Conservation (phyloP, 2,888 invertebrate genomes). For the Rhingia campestris region DNA sequence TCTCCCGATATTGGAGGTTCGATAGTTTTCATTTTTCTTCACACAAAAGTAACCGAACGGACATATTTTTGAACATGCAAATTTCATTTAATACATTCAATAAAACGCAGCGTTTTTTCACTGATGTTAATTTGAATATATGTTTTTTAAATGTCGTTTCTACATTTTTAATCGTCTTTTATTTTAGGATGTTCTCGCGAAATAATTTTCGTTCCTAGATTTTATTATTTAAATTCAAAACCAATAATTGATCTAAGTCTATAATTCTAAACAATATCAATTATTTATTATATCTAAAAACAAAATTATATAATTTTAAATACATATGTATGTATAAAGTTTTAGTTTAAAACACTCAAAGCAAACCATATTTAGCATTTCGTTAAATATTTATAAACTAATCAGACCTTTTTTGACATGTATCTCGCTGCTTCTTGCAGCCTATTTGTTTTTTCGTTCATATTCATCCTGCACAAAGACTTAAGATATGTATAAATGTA, state of each 20-base stretch:
- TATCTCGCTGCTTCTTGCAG: conserved; percentile 87
- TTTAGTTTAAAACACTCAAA: conserved; percentile 13
- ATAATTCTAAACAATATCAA: background rate
- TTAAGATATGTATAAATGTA: conserved; percentile 81
- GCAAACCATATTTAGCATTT: conserved; percentile 7
- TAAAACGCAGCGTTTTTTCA: no score
- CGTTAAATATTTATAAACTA: background rate
- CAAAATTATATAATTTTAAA: background rate
- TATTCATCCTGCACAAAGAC: conserved; percentile 78
- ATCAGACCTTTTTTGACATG: conserved; percentile 86
- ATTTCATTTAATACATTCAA: no score
- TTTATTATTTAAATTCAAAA: background rate
- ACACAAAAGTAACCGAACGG: no score
- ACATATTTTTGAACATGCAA: no score
- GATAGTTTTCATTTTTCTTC: no score
- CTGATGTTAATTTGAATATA: no score
- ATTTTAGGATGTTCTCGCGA: background rate
- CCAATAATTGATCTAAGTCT: background rate
- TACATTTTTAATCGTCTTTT: no score
- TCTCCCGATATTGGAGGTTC: no score
- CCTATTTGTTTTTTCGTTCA: conserved; percentile 85
- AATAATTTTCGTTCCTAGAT: background rate
- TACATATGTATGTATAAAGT: no score
- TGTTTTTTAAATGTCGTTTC: no score
- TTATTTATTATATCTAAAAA: background rate